Base-by-base conservation (phyloP, 2,113 vertebrate genomes). In the Cyprinodon brontotheroides region DNA sequence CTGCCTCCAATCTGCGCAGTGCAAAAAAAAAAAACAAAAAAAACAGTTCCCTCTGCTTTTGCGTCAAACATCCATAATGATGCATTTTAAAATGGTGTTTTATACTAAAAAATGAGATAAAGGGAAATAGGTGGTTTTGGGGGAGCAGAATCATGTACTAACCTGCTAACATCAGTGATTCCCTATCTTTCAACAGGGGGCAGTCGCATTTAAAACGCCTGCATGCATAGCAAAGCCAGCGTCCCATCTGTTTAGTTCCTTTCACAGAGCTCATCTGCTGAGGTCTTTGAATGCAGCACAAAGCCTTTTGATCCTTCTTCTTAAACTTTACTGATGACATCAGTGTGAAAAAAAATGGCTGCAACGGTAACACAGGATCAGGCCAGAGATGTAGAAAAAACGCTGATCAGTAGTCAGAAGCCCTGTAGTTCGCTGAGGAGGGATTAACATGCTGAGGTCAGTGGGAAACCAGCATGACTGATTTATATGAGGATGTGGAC, bases 391-490 rank as follows among this genome's bases (percentile, higher is more conserved):
- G 37, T 11, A 74, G 79, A 48, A 78, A 82, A 88, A 73, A 11
- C n/a, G 59, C 3, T 36, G 57, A 72, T 68, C 41, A 68, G 61
- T 75, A 81, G 79, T 41, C 1, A 1, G 71, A 77, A 87, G 75
- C 73, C 77, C 81, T 76, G 53, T 47, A 11, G 40, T 12, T 71
- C 39, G 48, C 61, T 59, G 11, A 64, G 22, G 66, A 78, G 71
- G 72, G 29, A 68, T 81, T 61, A 70, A 75, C 87, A 82, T 82
- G 86, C 83, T 63, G 60, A 37, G 8, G 61, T 72, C 45, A 66
- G 43, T n/a, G 61, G 36, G 69, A 70, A 4, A 61, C 22, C 10
- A 45, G 5, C 5, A 22, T 41, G 53, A 41, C 3, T 40, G 8
- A n/a, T 57, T 3, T 13, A 10, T 11, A 45, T 11, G 11, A 11